Percentiles rank a stretch among this genome's conserved stretches.
Evolutionary conservation across 2,888 invertebrate species (phyloP).

Genomic region (Schizaphis graminum): DNA sequence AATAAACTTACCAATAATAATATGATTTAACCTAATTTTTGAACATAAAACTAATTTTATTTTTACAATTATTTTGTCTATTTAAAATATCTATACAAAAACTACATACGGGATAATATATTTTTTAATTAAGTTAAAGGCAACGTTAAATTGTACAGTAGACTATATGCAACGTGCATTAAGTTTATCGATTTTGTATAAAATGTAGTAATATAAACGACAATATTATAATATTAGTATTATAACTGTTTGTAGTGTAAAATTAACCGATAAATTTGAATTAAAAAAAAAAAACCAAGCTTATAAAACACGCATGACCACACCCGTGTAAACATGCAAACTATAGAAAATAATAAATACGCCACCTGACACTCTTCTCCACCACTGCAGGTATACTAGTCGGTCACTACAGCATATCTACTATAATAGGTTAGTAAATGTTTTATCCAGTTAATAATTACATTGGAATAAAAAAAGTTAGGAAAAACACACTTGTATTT

Average conservation of each 20-base stretch:
- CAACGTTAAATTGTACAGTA: not conserved
- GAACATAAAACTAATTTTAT: not conserved
- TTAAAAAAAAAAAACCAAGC: not conserved
- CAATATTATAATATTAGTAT: conserved; percentile 5
- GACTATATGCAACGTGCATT: not conserved
- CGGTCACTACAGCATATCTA: not conserved
- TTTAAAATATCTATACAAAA: not conserved
- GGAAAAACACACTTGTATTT: not conserved
- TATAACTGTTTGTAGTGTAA: not conserved
- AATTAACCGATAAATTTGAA: not conserved
- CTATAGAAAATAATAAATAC: not conserved
- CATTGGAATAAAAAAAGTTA: not conserved
- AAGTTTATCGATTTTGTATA: conserved; percentile 23
- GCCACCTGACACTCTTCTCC: not conserved
- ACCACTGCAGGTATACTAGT: not conserved
- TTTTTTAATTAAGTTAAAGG: not conserved
- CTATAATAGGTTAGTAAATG: not conserved
- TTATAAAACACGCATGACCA: not conserved
- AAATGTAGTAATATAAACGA: not conserved
- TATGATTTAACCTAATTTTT: not conserved
- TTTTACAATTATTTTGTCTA: not conserved
- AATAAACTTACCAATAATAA: not conserved
- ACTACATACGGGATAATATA: not conserved
- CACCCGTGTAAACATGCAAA: not conserved
- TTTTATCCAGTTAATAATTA: not conserved